Percentiles rank a stretch among this genome's conserved stretches.
Conservation (phyloP, 2,113 vertebrate genomes). For the Amphiprion percula region DNA sequence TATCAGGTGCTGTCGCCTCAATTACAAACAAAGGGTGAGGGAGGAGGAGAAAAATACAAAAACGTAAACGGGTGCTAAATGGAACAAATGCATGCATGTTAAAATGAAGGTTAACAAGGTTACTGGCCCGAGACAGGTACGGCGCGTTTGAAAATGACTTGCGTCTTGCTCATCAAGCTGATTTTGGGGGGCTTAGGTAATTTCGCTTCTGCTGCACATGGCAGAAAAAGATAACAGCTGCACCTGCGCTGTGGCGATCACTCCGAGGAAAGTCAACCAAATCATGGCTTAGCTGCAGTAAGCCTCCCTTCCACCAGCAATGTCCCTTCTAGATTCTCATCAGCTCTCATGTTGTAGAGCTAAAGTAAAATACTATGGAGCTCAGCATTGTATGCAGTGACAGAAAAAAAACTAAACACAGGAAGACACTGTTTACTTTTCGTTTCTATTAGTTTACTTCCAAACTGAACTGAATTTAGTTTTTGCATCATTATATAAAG, state of each 20-base stretch:
- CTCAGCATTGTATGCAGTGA: conserved; percentile 49
- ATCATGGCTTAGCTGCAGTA: conserved; percentile 66
- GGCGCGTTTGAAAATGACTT: conserved; percentile 42
- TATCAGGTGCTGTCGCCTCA: conserved; percentile 41
- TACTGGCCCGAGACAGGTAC: conserved; percentile 1
- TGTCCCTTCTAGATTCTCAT: conserved; percentile 69
- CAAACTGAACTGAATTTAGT: not conserved
- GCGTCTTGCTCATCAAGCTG: conserved; percentile 66
- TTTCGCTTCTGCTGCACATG: conserved; percentile 68
- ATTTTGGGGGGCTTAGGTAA: conserved; percentile 65
- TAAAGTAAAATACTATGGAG: conserved; percentile 44
- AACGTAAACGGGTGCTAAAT: not conserved
- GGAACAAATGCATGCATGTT: conserved; percentile 27
- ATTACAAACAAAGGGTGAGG: conserved; percentile 28
- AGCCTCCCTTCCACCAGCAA: conserved; percentile 63
- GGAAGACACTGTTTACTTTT: not conserved
- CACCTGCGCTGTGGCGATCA: conserved; percentile 67
- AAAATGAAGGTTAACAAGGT: conserved; percentile 37
- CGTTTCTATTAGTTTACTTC: not conserved
- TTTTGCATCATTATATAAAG: conserved; percentile 16
- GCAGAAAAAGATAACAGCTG: conserved; percentile 69
- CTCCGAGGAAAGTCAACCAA: conserved; percentile 70
- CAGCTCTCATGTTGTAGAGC: conserved; percentile 47
- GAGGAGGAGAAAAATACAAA: not conserved
- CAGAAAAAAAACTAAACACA: too few relatives aligned